Evolutionary conservation across 1,140 invertebrate species (phyloP).

Genomic region (Lucilia cuprina): DNA sequence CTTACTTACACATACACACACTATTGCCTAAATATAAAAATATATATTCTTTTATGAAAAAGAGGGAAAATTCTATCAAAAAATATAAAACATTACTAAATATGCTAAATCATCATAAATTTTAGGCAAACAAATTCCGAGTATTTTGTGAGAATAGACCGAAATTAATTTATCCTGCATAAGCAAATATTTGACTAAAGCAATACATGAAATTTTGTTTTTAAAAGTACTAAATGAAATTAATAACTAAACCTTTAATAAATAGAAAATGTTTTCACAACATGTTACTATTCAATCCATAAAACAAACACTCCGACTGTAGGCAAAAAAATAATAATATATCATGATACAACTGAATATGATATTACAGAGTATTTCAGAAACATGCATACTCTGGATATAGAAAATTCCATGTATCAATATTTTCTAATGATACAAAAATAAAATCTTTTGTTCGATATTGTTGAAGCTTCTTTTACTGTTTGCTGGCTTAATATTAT

Average conservation of each 20-base stretch:
- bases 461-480: not conserved
- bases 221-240: no score
- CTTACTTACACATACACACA: no score
- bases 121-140: not conserved
- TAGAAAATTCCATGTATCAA: not conserved
- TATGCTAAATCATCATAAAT: slow-evolving; percentile 29
- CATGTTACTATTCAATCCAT: no score
- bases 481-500: not conserved
- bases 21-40: not conserved
- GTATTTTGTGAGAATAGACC: not conserved
- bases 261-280: no score
- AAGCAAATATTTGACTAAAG: no score
- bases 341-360: not conserved
- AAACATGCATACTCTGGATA: not conserved
- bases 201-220: not conserved
- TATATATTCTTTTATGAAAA: no score
- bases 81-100: not conserved
- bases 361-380: not conserved
- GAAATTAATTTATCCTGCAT: not conserved
- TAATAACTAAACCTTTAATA: no score
- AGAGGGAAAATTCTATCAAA: not conserved
- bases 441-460: not conserved
- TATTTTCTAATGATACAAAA: not conserved
- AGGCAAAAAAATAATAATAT: no score
- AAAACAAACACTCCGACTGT: no score